Base-by-base conservation (phyloP, 1,140 invertebrate species). In the Drosophila cardini region DNA sequence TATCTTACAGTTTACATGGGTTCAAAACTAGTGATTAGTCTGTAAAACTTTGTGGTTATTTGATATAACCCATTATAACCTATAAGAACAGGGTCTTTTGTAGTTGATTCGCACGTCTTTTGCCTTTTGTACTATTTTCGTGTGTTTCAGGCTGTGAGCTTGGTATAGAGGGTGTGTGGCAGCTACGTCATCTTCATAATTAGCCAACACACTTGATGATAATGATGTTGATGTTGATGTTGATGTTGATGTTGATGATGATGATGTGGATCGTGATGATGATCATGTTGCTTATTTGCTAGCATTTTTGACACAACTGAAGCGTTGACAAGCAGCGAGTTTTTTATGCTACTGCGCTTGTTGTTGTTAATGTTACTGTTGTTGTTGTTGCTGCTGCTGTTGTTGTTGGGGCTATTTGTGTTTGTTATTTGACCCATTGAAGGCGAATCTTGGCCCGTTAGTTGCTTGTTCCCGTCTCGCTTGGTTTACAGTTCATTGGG, bases 401-500 rank as follows among this genome's bases (percentile, higher is more conserved):
- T 62, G 42, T 10, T 61, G 64, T 50, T 71, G 67, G 16, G 43
- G 34, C 53, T 77, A 55, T 84, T 80, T 82, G 55, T 67, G 32
- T 64, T 80, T 84, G 34, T 73, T 64, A 73, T 79, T 82, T 83
- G 83, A 86, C 65, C 83, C 76, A 78, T 72, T 60, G 68, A 76
- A 76, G 72, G 75, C 70, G 64, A 78, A 52, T 72, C 26, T 74
- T 45, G 43, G 34, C 18, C 43, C n/a, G 36, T 45, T 62, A 40
- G 43, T 72, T 61, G 21, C 21, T 26, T 26, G 70, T 40, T 57
- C 56, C 70, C 52, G 67, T 58, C 63, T 63, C 32, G 65, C 42
- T 63, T 67, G 71, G 61, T 83, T 86, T 77, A 81, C 84, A 89
- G 83, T 89, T 87, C 83, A 87, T 77, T 87, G 84, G 69, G 56